Conservation (phyloP, 2,113 vertebrate genomes). For the Plecotus auritus region DNA sequence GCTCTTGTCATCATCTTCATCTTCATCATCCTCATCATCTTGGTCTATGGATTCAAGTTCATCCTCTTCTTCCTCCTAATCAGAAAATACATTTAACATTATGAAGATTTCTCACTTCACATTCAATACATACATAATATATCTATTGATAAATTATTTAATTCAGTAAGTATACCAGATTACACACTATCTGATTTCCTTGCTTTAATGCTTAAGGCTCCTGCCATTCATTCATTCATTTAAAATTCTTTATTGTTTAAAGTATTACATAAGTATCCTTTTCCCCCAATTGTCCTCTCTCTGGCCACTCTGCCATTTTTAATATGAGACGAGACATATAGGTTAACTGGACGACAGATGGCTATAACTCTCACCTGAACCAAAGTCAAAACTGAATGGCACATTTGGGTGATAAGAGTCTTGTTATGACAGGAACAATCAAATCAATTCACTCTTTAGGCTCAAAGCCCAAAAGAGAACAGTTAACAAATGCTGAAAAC, state of each 20-base stretch:
- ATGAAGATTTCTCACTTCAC: background rate
- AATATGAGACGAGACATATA: background rate
- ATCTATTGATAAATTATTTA: background rate
- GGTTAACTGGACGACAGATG: background rate
- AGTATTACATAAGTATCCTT: too few relatives aligned
- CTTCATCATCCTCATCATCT: conserved; percentile 83
- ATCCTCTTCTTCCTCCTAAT: conserved; percentile 86
- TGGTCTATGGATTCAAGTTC: conserved; percentile 84
- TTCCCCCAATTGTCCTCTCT: too few relatives aligned
- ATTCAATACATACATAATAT: background rate
- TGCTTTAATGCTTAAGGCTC: background rate
- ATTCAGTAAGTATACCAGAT: background rate
- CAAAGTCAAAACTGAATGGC: background rate
- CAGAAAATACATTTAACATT: background rate
- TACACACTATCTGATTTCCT: background rate
- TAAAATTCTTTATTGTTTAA: too few relatives aligned
- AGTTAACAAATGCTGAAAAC: background rate
- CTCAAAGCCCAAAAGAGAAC: background rate
- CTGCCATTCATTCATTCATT: background rate
- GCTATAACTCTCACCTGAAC: background rate
- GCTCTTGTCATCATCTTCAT: conserved; percentile 62
- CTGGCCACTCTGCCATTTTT: background rate
- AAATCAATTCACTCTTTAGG: background rate
- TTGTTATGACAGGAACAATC: background rate
- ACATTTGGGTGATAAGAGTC: background rate